phyloP scores from a whole-genome alignment of 1,140 invertebrate species.

The Achroia grisella region DNA sequence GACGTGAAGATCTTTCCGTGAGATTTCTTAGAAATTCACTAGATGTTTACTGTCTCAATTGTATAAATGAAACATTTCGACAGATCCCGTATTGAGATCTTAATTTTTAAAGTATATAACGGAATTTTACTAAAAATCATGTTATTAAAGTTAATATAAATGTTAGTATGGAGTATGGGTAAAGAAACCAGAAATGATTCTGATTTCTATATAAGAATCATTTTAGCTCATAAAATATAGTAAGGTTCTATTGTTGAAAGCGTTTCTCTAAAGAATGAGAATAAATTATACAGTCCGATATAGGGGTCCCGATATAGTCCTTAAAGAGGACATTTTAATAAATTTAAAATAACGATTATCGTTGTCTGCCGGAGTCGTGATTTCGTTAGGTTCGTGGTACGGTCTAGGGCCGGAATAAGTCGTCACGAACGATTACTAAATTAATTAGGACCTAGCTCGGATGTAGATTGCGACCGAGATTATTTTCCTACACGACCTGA shows the following conservation, averaged over 20 bases:
- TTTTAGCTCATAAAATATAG: constrained; percentile 35
- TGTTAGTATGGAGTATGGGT: too few species aligned
- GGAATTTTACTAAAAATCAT: too few species aligned
- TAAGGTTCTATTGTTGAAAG: constrained; percentile 53
- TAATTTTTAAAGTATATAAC: too few species aligned
- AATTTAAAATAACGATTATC: constrained; percentile 73
- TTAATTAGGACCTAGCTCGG: constrained; percentile 68
- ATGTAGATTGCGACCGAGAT: constrained; percentile 65
- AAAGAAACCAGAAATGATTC: too few species aligned
- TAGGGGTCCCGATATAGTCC: constrained; percentile 61
- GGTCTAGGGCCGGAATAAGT: constrained; percentile 62
- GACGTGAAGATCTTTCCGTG: not conserved
- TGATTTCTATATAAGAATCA: too few species aligned
- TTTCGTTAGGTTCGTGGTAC: constrained; percentile 67
- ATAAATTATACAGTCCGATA: constrained; percentile 71
- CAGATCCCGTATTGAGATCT: too few species aligned
- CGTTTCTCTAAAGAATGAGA: constrained; percentile 46
- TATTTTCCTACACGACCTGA: constrained; percentile 68
- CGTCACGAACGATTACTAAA: constrained; percentile 73
- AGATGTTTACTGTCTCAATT: too few species aligned
- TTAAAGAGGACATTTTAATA: constrained; percentile 71
- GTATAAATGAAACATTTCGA: too few species aligned
- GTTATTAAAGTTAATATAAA: too few species aligned
- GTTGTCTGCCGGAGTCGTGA: constrained; percentile 66
- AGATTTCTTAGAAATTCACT: too few species aligned